Evolutionary conservation across 1,140 invertebrate genomes (phyloP), one percentile per base, ranked within the genome.

Genomic region (Rhagoletis pomonella): DNA sequence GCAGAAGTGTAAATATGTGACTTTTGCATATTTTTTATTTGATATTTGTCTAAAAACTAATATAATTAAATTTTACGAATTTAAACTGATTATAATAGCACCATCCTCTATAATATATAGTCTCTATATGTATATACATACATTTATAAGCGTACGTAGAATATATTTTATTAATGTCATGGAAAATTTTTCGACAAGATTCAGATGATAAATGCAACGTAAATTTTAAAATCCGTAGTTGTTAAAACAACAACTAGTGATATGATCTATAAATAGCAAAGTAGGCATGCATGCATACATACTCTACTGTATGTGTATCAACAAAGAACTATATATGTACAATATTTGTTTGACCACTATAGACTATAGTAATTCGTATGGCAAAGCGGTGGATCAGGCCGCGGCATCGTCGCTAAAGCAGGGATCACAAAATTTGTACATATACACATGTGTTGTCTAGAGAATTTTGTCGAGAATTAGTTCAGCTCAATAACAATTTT

Each of bases 141-240:
- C 10, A 55, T 55, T 55, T 55, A 55, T 55, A 55, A 55, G 2
- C 3, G 50, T 47, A 73, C 44, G 17, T 73, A 44, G 9, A 67
- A 67, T 39, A 2, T 29, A 12, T 67, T 6, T 12, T 17, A 73
- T 17, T 73, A 73, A 73, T 73, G 67, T 73, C 67, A 73, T 73
- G 67, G 67, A 73, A 73, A 73, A 73, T 14, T 73, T 73, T n/a
- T 42, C 67, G 67, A 55, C 50, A 55, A 55, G 5, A 73, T 73
- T 73, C 14, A 47, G 42, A 39, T 73, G 42, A 73, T 73, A 73
- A 47, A 73, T 73, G 42, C 39, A 47, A 73, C 17, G 39, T 12
- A 73, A 47, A 73, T 73, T 44, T 73, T 47, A 47, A 73, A 73
- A 73, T 73, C 17, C 12, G 39, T 73, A 73, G 44, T 44, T 73